Evolutionary conservation across 1,140 invertebrate species (phyloP).

Genomic region (Heliconius himera): DNA sequence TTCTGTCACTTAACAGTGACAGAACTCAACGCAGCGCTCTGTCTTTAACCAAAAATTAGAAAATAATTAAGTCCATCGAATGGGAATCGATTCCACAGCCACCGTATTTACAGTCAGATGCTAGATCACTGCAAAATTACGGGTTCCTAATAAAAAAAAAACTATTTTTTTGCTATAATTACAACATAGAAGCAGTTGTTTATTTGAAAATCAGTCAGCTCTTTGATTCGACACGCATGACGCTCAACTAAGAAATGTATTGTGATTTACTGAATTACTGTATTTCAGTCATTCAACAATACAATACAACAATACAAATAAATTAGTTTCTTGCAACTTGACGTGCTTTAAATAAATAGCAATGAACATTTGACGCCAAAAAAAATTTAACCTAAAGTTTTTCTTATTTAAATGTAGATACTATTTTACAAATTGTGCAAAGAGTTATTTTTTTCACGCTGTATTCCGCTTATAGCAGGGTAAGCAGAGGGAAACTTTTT

Average conservation of each 20-base stretch:
- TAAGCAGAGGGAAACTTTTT: neutral
- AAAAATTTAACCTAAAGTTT: neutral
- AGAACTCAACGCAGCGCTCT: too few species aligned
- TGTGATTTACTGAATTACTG: neutral
- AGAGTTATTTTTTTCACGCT: neutral
- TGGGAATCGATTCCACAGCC: neutral
- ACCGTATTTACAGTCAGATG: neutral
- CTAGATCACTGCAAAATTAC: too few species aligned
- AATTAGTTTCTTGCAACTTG: slow-evolving; percentile 4
- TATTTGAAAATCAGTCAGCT: neutral
- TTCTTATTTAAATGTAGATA: neutral
- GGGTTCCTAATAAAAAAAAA: too few species aligned
- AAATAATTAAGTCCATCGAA: neutral
- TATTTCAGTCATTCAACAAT: neutral
- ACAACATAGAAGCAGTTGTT: neutral
- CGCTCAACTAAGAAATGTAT: neutral
- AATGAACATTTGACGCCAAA: neutral
- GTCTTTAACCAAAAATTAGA: too few species aligned
- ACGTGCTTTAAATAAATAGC: neutral
- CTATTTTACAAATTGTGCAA: neutral
- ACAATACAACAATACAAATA: neutral
- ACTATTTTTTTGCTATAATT: neutral
- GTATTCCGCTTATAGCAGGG: neutral
- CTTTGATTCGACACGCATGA: neutral
- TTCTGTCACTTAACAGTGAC: too few species aligned